phyloP scores from a whole-genome alignment of 2,113 vertebrate species.

The Formicarius rufipectus region DNA sequence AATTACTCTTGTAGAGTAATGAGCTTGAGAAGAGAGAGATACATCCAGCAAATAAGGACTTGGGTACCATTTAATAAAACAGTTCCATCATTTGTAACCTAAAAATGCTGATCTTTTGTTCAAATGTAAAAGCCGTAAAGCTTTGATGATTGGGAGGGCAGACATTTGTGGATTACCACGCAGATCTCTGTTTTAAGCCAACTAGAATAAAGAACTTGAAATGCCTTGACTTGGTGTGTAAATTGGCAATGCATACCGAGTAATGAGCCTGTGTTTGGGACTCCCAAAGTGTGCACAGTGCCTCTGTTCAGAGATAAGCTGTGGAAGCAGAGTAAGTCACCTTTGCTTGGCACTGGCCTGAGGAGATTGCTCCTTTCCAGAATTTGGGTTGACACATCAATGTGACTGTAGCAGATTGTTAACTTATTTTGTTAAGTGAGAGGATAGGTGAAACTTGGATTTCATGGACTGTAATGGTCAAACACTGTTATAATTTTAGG shows the following conservation, averaged over 20 bases:
- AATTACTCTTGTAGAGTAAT: neutral
- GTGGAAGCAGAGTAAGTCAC: neutral
- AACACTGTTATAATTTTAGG: too few species aligned
- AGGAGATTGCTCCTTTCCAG: neutral
- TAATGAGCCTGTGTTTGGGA: neutral
- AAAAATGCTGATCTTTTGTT: neutral
- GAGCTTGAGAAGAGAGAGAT: fast-evolving
- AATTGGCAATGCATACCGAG: neutral
- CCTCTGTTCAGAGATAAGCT: neutral
- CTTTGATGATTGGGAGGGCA: neutral
- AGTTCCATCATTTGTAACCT: neutral
- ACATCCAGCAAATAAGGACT: neutral
- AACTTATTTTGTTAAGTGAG: neutral
- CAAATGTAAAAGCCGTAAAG: neutral
- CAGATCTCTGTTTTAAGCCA: neutral
- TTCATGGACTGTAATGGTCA: too few species aligned
- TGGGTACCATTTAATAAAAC: neutral
- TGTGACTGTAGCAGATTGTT: neutral
- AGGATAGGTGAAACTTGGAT: neutral
- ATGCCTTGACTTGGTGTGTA: neutral
- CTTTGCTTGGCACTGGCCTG: neutral
- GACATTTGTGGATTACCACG: neutral
- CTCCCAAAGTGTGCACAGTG: neutral
- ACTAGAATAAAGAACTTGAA: neutral
- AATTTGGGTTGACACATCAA: neutral